These are phyloP conservation scores for Drosophila watanabei DNA, from an alignment of 1,140 invertebrate genomes.

Conservation along the genomic window DNA sequence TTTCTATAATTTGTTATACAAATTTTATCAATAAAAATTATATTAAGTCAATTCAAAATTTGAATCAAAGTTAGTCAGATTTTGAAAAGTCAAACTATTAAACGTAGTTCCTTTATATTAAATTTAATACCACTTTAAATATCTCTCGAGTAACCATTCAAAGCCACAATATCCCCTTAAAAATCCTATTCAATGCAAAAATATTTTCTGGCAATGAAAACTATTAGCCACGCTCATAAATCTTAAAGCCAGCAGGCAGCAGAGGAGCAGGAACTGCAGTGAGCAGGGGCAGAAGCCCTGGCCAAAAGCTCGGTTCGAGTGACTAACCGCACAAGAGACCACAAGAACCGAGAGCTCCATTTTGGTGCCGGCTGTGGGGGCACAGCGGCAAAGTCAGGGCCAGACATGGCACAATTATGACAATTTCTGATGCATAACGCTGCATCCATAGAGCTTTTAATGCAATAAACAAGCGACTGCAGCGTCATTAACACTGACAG, in stretches of 20 bases:
- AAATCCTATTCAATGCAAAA: slow-evolving; percentile 13
- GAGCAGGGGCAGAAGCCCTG: neutral
- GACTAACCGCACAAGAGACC: slow-evolving; percentile 41
- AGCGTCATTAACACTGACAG: slow-evolving; percentile 76
- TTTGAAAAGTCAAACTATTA: neutral
- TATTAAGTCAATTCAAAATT: neutral
- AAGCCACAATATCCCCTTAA: slow-evolving; percentile 23
- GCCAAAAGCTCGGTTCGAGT: slow-evolving; percentile 20
- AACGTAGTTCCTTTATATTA: neutral
- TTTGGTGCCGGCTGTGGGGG: slow-evolving; percentile 20
- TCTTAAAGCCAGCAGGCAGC: slow-evolving; percentile 37
- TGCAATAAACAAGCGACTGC: slow-evolving; percentile 74
- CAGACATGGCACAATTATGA: slow-evolving; percentile 82
- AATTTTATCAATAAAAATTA: neutral
- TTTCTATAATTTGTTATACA: no score
- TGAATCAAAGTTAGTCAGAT: neutral
- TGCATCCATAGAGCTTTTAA: slow-evolving; percentile 74
- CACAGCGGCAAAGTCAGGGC: slow-evolving; percentile 55
- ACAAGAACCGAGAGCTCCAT: slow-evolving; percentile 51
- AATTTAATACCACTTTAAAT: neutral
- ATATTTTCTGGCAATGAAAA: slow-evolving; percentile 65
- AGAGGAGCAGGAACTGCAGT: neutral
- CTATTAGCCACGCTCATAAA: slow-evolving; percentile 74
- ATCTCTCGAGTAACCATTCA: neutral
- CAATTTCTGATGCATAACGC: slow-evolving; percentile 82